Conservation (phyloP, 2,888 invertebrate species). For the Scrobipalpa costella region DNA sequence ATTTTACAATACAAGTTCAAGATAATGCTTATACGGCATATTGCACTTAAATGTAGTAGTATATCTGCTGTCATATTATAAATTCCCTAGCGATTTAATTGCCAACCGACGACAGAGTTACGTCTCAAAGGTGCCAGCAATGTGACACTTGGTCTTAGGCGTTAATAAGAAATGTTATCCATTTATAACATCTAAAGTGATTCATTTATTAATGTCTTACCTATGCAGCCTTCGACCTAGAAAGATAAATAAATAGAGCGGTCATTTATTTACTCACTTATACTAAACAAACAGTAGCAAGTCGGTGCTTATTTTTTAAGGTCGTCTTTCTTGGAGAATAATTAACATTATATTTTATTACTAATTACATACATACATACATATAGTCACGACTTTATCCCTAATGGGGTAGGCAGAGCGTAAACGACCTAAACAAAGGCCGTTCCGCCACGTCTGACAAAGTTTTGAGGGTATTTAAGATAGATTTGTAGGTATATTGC, state of each 20-base stretch:
- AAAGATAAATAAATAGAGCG: neutral
- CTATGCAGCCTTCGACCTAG: constrained; percentile 6
- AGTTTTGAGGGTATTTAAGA: too few species aligned
- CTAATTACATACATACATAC: too few species aligned
- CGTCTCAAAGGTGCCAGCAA: neutral
- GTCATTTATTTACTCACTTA: neutral
- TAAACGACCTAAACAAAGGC: too few species aligned
- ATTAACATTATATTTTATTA: too few species aligned
- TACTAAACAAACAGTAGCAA: neutral
- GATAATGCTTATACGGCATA: neutral
- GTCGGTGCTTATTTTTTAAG: too few species aligned
- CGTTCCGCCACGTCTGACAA: too few species aligned
- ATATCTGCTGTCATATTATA: constrained; percentile 12
- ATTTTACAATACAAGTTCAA: too few species aligned
- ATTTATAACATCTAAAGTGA: constrained; percentile 1
- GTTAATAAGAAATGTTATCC: constrained; percentile 14
- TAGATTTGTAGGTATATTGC: too few species aligned
- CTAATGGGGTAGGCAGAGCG: too few species aligned
- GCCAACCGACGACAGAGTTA: neutral
- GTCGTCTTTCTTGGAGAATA: too few species aligned
- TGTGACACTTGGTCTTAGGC: constrained; percentile 8
- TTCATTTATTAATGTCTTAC: constrained; percentile 4
- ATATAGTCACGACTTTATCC: too few species aligned
- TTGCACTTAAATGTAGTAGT: neutral
- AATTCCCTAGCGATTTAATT: constrained; percentile 1